phyloP scores from a whole-genome alignment of 2,113 vertebrate genomes.

The Gopherus flavomarginatus region DNA sequence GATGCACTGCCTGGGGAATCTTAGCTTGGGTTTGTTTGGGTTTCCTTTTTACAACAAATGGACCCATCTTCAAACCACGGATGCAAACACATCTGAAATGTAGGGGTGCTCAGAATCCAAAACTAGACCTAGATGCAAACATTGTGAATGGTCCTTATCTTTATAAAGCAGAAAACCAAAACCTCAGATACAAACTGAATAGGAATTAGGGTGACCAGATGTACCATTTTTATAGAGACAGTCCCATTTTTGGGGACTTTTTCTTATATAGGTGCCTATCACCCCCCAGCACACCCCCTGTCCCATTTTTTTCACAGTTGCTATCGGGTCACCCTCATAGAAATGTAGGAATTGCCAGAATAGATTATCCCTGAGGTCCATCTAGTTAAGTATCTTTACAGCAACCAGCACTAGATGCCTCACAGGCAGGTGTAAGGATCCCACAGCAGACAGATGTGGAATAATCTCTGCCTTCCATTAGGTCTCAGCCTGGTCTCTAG shows the following conservation, averaged over 20 bases:
- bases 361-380: background rate
- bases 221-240: too few relatives aligned
- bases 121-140: background rate
- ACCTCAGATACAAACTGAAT: background rate
- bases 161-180: background rate
- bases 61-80: background rate
- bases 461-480: background rate
- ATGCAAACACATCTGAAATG: background rate
- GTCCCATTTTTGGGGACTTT: too few relatives aligned
- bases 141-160: background rate
- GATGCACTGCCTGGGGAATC: background rate
- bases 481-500: background rate
- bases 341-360: background rate
- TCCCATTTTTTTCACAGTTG: too few relatives aligned
- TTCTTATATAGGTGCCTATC: too few relatives aligned
- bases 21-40: background rate
- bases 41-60: background rate
- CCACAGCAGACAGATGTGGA: background rate
- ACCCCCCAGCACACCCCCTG: too few relatives aligned
- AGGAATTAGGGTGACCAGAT: background rate
- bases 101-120: background rate
- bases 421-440: background rate
- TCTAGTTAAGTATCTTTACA: background rate
- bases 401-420: background rate
- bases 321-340: background rate